Evolutionary conservation across 2,113 vertebrate genomes (phyloP).

Genomic region (Geococcyx californianus): DNA sequence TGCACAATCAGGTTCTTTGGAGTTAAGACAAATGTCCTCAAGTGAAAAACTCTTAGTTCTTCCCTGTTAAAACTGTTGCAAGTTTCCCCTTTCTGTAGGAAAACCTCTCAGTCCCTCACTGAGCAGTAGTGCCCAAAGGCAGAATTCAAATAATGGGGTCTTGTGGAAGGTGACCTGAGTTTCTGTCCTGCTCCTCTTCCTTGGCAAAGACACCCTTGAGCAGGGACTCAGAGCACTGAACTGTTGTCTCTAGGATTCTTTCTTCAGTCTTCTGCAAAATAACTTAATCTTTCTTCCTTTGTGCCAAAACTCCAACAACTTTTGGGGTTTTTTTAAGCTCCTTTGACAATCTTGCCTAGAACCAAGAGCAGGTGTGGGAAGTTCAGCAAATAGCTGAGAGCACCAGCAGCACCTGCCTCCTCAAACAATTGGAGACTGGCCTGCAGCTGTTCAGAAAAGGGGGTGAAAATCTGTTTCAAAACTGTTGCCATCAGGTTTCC

Average conservation of each 20-base stretch:
- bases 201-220: accelerated
- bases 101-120: background rate
- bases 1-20: background rate
- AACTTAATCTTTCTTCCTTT: background rate
- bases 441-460: background rate
- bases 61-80: background rate
- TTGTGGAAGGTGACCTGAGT: accelerated
- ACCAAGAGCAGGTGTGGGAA: background rate
- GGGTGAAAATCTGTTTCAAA: background rate
- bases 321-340: background rate
- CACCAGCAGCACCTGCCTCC: background rate
- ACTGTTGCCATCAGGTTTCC: background rate
- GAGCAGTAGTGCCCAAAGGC: background rate
- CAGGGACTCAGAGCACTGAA: background rate
- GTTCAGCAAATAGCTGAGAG: background rate
- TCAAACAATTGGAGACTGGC: accelerated
- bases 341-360: background rate
- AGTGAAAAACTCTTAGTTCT: background rate
- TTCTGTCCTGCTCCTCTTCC: background rate
- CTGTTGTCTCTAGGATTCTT: background rate
- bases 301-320: background rate
- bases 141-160: background rate
- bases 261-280: background rate
- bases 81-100: background rate
- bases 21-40: background rate